phyloP scores from a whole-genome alignment of 1,140 invertebrate species.

The Dendrolimus punctatus region DNA sequence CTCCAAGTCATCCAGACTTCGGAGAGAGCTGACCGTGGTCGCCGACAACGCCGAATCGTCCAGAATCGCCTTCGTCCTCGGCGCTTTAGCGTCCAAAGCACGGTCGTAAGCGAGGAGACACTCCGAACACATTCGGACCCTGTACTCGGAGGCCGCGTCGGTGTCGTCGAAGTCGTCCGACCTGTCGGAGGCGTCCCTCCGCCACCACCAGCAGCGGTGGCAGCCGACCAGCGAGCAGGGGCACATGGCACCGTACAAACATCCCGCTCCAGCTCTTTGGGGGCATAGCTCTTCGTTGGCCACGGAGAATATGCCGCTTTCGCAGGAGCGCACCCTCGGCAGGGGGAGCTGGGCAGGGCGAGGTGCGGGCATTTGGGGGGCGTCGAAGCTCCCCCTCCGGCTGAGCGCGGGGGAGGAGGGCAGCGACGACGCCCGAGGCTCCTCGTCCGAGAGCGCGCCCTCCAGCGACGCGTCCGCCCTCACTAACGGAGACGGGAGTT shows the following conservation, averaged over 20 bases:
- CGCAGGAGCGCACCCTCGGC: conserved; percentile 84
- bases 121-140: conserved; percentile 32
- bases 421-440: conserved; percentile 43
- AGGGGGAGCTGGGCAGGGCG: conserved; percentile 31
- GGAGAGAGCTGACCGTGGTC: conserved; percentile 70
- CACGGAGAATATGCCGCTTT: conserved; percentile 91
- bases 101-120: conserved; percentile 46
- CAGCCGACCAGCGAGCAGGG: conserved; percentile 61
- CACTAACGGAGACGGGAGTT: conserved; percentile 73
- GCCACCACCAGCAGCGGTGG: conserved; percentile 60
- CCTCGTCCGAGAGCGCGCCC: conserved; percentile 21
- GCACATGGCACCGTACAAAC: conserved; percentile 45
- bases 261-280: conserved; percentile 26
- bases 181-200: conserved; percentile 16
- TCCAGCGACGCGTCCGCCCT: conserved; percentile 16
- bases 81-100: conserved; percentile 23
- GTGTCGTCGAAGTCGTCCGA: conserved; percentile 16
- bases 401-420: conserved; percentile 35
- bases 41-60: conserved; percentile 65
- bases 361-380: conserved; percentile 22
- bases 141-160: conserved; percentile 12
- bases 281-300: conserved; percentile 80
- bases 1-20: conserved; percentile 73
- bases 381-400: conserved; percentile 29
- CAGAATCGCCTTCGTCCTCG: conserved; percentile 5